phyloP scores from a whole-genome alignment of 2,797 vertebrate species.

The Phalanger gymnotis region DNA sequence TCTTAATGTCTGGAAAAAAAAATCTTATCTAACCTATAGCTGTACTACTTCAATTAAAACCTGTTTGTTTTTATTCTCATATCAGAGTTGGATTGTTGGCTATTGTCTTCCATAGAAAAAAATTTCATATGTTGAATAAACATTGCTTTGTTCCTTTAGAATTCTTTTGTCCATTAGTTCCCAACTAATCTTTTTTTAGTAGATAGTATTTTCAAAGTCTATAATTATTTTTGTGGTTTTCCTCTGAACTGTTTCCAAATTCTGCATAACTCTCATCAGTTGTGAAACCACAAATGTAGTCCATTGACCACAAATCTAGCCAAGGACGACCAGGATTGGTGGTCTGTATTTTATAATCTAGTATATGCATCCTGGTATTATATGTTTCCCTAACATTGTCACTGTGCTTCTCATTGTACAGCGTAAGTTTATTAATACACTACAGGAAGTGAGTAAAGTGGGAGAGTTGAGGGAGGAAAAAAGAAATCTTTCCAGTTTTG shows the following conservation, averaged over 20 bases:
- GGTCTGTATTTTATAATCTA: constrained; percentile 1
- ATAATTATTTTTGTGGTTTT: neutral
- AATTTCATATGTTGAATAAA: constrained; percentile 19
- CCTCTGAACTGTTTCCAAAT: neutral
- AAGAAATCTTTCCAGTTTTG: constrained; percentile 5
- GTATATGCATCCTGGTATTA: neutral
- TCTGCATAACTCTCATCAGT: neutral
- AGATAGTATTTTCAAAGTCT: constrained; percentile 2
- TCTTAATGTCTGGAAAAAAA: neutral
- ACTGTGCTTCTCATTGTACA: neutral
- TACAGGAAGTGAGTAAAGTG: constrained; percentile 15
- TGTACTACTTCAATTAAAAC: constrained; percentile 24
- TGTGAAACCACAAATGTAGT: neutral
- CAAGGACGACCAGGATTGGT: constrained; percentile 7
- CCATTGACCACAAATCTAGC: constrained; percentile 25
- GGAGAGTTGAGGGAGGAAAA: constrained; percentile 22
- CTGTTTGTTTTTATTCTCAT: neutral
- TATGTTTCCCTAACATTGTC: neutral
- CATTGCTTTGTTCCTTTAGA: neutral
- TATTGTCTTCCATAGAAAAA: neutral
- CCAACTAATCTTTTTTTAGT: constrained; percentile 40
- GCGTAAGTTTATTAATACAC: neutral
- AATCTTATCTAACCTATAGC: neutral
- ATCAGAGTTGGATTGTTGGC: neutral
- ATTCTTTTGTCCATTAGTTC: neutral